Conservation (phyloP, 2,888 invertebrate species). For the Ochropacha duplaris region DNA sequence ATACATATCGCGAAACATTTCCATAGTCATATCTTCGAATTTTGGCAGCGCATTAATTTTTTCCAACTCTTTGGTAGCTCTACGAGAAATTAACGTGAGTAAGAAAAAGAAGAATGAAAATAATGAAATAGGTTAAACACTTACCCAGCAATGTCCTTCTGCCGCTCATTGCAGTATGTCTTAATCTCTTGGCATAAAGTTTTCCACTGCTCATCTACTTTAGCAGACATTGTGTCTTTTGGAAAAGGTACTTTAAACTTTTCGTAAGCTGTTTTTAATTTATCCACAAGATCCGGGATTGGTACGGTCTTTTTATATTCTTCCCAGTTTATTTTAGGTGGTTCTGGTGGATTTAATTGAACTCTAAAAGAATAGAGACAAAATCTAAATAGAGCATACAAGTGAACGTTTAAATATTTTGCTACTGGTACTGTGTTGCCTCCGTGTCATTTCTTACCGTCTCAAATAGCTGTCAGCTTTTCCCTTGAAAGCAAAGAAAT, state of each 20-base stretch:
- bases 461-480: slow-evolving; percentile 63
- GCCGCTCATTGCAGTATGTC: slow-evolving; percentile 43
- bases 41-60: slow-evolving; percentile 57
- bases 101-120: neutral
- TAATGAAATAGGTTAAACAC: slow-evolving; percentile 11
- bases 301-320: slow-evolving; percentile 57
- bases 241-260: slow-evolving; percentile 59
- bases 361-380: slow-evolving; percentile 46
- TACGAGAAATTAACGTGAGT: slow-evolving; percentile 15
- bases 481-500: slow-evolving; percentile 62
- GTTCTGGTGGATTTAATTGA: slow-evolving; percentile 48
- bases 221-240: slow-evolving; percentile 44
- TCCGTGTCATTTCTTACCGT: slow-evolving; percentile 44
- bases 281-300: slow-evolving; percentile 56
- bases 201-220: slow-evolving; percentile 66
- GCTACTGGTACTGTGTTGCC: too few species aligned
- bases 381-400: too few species aligned
- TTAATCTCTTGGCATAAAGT: slow-evolving; percentile 53
- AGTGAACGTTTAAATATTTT: too few species aligned
- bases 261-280: slow-evolving; percentile 53
- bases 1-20: slow-evolving; percentile 54
- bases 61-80: slow-evolving; percentile 52
- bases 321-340: slow-evolving; percentile 70
- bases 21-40: slow-evolving; percentile 67
- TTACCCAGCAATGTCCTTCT: slow-evolving; percentile 52